Base-by-base conservation (phyloP, 1,140 invertebrate genomes). In the Dreissena polymorpha region DNA sequence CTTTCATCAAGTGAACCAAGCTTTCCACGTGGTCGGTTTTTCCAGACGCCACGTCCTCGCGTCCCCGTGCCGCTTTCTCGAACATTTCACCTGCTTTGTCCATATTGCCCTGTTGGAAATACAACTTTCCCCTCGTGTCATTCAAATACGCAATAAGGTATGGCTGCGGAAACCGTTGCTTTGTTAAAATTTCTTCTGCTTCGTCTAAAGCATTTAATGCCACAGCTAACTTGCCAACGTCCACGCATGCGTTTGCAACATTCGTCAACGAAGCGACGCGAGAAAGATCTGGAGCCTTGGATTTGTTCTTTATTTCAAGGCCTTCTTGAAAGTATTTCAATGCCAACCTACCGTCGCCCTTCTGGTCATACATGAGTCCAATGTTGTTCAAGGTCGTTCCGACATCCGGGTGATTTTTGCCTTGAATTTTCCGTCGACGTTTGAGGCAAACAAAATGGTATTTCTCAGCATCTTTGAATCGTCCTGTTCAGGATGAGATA, bases 301-400 rank as follows among this genome's bases (percentile, higher is more conserved):
- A 21, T 16, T 60, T 57, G 8, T 25, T 18, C 21, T 83, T 83
- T 14, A 83, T 29, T 49, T 75, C 64, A 10, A 73, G 65, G 7
- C 80, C 80, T 53, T 72, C 29, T 49, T 67, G 21, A 65, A 74
- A 75, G 25, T 74, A 75, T 23, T 75, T 49, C 6, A 83, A 60
- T 16, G 80, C 71, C 14, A 69, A 67, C 25, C 75, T 49, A 57
- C 25, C 10, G 50, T 83, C 80, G 14, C 63, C 80, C 25, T 29
- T 74, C 50, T 83, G 80, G 10, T 74, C 63, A 49, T 75, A 83
- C 55, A 83, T 69, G 14, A 83, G 21, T 23, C 80, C 80, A n/a
- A 83, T 74, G 39, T 83, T 74, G 50, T 83, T 75, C 2, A 67
- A 55, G 13, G 63, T 73, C n/a, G 72, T 49, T 16, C 80, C 80